Evolutionary conservation across 2,113 vertebrate species (phyloP).

Genomic region (Octodon degus): DNA sequence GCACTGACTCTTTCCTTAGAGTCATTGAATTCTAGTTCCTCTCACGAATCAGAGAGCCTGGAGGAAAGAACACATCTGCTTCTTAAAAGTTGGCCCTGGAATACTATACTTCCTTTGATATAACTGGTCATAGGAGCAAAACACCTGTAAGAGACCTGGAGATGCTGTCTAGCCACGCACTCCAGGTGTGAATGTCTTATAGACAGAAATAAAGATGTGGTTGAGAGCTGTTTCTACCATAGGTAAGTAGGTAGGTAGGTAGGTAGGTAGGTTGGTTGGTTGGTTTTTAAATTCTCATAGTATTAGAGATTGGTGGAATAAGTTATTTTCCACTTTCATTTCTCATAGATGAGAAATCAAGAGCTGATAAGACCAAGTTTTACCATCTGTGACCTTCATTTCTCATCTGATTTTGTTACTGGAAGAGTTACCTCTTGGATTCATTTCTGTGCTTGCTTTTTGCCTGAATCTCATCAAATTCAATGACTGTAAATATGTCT

Average conservation of each 20-base stretch:
- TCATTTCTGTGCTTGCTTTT: not conserved
- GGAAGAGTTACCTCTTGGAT: not conserved
- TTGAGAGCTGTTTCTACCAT: not conserved
- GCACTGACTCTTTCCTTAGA: not conserved
- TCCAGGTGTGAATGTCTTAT: not conserved
- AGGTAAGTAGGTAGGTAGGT: not conserved
- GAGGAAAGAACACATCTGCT: not conserved
- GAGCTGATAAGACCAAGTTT: not conserved
- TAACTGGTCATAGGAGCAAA: not conserved
- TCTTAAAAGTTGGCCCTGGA: not conserved
- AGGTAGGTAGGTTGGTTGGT: not conserved
- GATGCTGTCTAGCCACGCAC: not conserved
- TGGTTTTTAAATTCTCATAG: not conserved
- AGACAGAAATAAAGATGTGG: not conserved
- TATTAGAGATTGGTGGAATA: not conserved
- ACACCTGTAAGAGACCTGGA: not conserved
- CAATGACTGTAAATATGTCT: not conserved
- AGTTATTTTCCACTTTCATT: not conserved
- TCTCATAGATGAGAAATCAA: conserved; percentile 10
- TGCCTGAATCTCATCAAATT: not conserved
- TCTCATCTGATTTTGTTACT: not conserved
- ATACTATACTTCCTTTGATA: not conserved
- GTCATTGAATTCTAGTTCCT: not conserved
- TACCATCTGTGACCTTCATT: not conserved
- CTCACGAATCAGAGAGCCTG: not conserved